Evolutionary conservation across 2,113 vertebrate genomes (phyloP), one percentile per base, ranked within the genome.

Genomic region (Mionectes macconnelli): DNA sequence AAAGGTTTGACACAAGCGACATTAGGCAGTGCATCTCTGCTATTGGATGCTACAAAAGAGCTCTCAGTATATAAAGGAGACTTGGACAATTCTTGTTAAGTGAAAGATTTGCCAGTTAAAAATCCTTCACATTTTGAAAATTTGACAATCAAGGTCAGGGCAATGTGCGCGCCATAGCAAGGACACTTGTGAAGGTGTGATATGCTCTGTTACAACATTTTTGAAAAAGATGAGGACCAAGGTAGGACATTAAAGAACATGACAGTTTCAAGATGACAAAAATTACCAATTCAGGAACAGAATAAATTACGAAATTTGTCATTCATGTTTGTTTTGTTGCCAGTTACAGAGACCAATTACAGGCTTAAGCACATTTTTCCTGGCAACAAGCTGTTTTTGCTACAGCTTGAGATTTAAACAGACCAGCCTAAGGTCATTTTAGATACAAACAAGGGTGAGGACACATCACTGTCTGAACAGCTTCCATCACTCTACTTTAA

Each of bases 371-470:
- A 45, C 62, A 57, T 74, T 95, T 25, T 89, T 93, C 72, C 89
- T 93, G 73, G 79, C 75, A 94, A 70, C n/a, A 9, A 88, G n/a
- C 27, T 92, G 30, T 14, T 90, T 92, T 77, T 77, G 72, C 83
- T 73, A 23, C 30, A 86, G 60, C 50, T 75, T 64, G 47, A 93
- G 50, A 76, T 64, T 76, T 53, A 85, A 90, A 75, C 33, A 80
- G 82, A n/a, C 21, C 37, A 85, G 40, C 49, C 64, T 37, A 42
- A 12, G 44, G 76, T 86, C 57, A 76, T 42, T 59, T 73, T 50
- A 74, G 47, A 64, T 74, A 70, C 21, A 81, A 87, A 91, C 3
- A 3, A 78, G 40, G 22, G 63, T 42, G 28, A 88, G 73, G 63
- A 88, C 3, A 1, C 27, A 89, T 50, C 37, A 63, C 47, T 10